Conservation (phyloP, 2,888 invertebrate species). For the Eupithecia inturbata region DNA sequence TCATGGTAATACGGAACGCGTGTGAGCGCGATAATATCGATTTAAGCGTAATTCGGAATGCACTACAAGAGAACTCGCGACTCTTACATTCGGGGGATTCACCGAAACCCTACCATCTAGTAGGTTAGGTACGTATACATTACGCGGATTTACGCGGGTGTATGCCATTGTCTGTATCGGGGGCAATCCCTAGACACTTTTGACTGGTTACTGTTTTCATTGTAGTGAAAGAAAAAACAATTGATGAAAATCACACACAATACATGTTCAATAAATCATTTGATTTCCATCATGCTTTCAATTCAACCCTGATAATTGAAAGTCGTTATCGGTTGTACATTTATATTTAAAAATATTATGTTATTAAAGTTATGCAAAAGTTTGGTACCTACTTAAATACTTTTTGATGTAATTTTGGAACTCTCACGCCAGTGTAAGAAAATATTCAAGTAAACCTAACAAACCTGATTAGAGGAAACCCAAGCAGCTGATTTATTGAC, state of each 20-base stretch:
- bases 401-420: background rate
- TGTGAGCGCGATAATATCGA: too few relatives aligned
- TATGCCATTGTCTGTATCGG: background rate
- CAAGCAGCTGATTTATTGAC: constrained; percentile 64
- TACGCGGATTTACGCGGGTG: too few relatives aligned
- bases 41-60: too few relatives aligned
- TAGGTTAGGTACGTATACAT: background rate
- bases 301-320: background rate
- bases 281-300: background rate
- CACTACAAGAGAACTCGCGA: too few relatives aligned
- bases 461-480: constrained; percentile 69
- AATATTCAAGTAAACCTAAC: background rate
- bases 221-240: background rate
- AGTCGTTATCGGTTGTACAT: background rate
- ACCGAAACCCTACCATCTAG: background rate
- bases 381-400: too few relatives aligned
- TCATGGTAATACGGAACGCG: too few relatives aligned
- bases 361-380: too few relatives aligned
- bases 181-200: background rate
- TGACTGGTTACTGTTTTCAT: background rate
- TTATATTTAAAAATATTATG: background rate
- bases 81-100: constrained; percentile 1
- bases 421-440: too few relatives aligned
- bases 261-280: too few relatives aligned
- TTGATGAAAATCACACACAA: background rate